Evolutionary conservation across 2,888 invertebrate genomes (phyloP), one percentile per base, ranked within the genome.

Genomic region (Odontocolon sp.): DNA sequence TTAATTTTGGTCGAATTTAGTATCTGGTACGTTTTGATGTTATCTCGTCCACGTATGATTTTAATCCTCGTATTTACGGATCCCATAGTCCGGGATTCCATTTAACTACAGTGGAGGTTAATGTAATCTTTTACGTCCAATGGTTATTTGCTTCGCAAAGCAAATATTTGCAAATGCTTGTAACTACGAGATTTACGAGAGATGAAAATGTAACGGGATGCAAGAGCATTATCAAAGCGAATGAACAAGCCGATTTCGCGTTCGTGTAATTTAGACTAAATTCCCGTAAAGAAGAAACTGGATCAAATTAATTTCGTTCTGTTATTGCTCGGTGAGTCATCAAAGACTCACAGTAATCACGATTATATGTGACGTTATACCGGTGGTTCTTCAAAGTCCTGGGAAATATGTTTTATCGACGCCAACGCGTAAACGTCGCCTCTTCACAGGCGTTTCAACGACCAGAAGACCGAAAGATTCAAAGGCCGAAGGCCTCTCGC

Each of bases 401-500:
- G 59, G 33, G 45, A 59, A 59, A 67, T 16, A 31, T 56, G 38
- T 40, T 50, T 50, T 6, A 28, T 31, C 21, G 4, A 73, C 67
- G 61, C 36, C 67, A 54, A 75, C 80, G 73, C 64, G n/a, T n/a
- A n/a, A n/a, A n/a, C n/a, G n/a, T n/a, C n/a, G 14, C 21, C 23
- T 16, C 3, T n/a, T 4, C 18, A 42, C 18, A 40, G 28, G 16
- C 18, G 31, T 16, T 3, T 23, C 47, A 47, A 47, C 23, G 23
- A n/a, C 23, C 23, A 61, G 47, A 28, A 14, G 6, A 36, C 31
- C 14, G 2, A 50, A 16, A 63, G 63, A 57, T 75, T 42, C 69
- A 75, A 69, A 75, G 64, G 56, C 47, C 38, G 50, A 50, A 64
- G 36, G 31, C 36, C 40, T 78, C 71, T 76, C 78, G 80, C 74